These are phyloP conservation scores for Blera fallax DNA, from an alignment of 2,888 invertebrate species.

Conservation along the genomic window DNA sequence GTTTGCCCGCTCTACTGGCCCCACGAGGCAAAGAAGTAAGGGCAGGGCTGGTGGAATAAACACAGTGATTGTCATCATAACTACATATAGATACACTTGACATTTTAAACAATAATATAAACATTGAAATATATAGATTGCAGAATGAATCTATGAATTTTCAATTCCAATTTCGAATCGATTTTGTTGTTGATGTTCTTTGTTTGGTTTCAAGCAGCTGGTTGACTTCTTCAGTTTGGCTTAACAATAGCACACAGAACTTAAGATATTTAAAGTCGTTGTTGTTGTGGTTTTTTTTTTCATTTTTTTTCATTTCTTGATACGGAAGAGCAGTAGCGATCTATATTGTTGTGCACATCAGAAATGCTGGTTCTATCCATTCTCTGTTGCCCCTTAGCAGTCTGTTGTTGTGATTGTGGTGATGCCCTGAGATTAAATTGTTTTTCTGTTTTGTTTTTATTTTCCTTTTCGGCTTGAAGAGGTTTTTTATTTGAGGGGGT, in stretches of 20 bases:
- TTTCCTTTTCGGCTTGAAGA: constrained; percentile 19
- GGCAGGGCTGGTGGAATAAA: neutral
- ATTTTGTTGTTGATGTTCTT: constrained; percentile 44
- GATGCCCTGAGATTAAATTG: constrained; percentile 52
- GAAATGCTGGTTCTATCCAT: neutral
- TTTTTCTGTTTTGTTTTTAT: constrained; percentile 42
- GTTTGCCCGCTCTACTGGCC: neutral
- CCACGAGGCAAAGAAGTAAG: neutral
- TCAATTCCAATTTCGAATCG: constrained; percentile 45
- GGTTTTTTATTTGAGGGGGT: constrained; percentile 10
- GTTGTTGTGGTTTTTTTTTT: neutral
- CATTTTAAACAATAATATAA: constrained; percentile 60
- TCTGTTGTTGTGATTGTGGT: neutral
- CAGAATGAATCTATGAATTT: constrained; percentile 60
- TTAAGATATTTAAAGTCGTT: constrained; percentile 36
- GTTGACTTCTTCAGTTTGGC: constrained; percentile 22
- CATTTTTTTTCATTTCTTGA: no score
- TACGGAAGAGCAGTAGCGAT: constrained; percentile 42
- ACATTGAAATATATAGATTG: constrained; percentile 40
- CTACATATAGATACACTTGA: constrained; percentile 56
- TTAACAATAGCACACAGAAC: constrained; percentile 40
- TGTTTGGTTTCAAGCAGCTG: constrained; percentile 9
- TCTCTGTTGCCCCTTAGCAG: neutral
- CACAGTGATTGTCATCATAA: constrained; percentile 52
- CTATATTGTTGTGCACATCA: constrained; percentile 42